These are phyloP conservation scores for Hirtodrosophila histrioides DNA, from an alignment of 2,888 invertebrate genomes.

Conservation along the genomic window DNA sequence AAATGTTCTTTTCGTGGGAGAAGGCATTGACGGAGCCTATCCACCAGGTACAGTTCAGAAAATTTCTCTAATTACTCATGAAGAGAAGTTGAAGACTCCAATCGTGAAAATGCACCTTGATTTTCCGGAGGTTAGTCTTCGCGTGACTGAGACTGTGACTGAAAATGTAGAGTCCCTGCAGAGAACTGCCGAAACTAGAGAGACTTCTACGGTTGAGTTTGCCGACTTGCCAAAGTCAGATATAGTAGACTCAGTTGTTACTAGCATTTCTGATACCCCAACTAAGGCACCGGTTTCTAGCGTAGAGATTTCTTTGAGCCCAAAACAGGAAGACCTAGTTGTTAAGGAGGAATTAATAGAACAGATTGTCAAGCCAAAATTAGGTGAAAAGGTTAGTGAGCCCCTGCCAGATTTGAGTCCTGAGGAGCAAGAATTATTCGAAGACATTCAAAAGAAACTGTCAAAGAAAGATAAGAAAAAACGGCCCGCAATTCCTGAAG, in stretches of 20 bases:
- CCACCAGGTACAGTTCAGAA: conserved; percentile 82
- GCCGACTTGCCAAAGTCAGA: conserved; percentile 28
- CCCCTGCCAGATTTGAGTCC: conserved; percentile 71
- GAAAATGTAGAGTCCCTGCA: conserved; percentile 72
- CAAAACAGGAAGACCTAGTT: conserved; percentile 2
- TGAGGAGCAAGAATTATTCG: conserved; percentile 82
- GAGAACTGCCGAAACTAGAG: conserved; percentile 47
- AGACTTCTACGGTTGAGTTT: conserved; percentile 41
- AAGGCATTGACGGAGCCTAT: conserved; percentile 76
- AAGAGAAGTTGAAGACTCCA: conserved; percentile 89
- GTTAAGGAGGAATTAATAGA: conserved; percentile 12
- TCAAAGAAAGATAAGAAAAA: conserved; percentile 84
- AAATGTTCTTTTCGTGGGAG: conserved; percentile 81
- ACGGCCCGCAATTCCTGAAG: conserved; percentile 83
- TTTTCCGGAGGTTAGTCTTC: conserved; percentile 83
- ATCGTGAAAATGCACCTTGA: conserved; percentile 88
- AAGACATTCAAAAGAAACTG: conserved; percentile 82
- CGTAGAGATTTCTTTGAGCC: neutral
- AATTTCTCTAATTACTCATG: conserved; percentile 89
- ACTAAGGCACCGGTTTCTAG: no score
- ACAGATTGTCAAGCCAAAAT: conserved; percentile 24
- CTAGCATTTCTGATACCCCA: neutral
- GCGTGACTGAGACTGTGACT: conserved; percentile 81
- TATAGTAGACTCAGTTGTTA: conserved; percentile 9
- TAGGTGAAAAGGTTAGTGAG: conserved; percentile 20